Conservation (phyloP, 2,888 invertebrate genomes). For the Heliothis peltigera region DNA sequence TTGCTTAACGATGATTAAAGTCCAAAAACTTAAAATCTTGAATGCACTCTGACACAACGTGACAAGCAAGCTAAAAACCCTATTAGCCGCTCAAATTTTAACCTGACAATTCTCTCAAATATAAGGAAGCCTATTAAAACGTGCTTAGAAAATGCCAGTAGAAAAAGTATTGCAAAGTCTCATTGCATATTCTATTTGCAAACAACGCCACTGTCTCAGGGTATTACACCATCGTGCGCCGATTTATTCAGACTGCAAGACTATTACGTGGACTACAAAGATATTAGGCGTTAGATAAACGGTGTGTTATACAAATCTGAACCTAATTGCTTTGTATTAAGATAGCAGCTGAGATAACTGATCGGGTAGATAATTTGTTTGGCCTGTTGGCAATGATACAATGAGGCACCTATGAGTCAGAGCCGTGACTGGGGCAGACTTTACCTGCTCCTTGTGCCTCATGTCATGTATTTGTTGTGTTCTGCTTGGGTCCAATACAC, state of each 20-base stretch:
- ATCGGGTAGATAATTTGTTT: constrained; percentile 30
- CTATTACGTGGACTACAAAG: constrained; percentile 75
- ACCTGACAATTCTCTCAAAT: constrained; percentile 45
- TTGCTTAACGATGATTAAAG: constrained; percentile 34
- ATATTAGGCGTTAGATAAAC: constrained; percentile 54
- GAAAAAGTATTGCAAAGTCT: constrained; percentile 63
- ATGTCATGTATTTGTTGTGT: constrained; percentile 35
- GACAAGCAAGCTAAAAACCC: constrained; percentile 26
- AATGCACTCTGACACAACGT: constrained; percentile 36
- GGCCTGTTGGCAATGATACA: constrained; percentile 73
- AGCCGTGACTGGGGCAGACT: constrained; percentile 62
- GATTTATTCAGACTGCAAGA: constrained; percentile 82
- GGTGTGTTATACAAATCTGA: constrained; percentile 61
- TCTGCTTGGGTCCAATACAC: constrained; percentile 38
- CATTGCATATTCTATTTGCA: constrained; percentile 76
- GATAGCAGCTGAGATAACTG: constrained; percentile 28
- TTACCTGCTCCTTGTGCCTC: constrained; percentile 59
- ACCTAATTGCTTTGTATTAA: constrained; percentile 62
- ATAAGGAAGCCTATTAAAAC: constrained; percentile 60
- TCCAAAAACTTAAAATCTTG: constrained; percentile 30
- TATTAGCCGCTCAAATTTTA: constrained; percentile 13
- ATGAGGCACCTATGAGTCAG: constrained; percentile 80
- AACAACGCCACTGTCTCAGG: constrained; percentile 65
- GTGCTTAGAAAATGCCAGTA: constrained; percentile 58
- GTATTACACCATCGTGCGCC: constrained; percentile 76